Evolutionary conservation across 2,113 vertebrate genomes (phyloP).

Genomic region (Tachycineta bicolor): DNA sequence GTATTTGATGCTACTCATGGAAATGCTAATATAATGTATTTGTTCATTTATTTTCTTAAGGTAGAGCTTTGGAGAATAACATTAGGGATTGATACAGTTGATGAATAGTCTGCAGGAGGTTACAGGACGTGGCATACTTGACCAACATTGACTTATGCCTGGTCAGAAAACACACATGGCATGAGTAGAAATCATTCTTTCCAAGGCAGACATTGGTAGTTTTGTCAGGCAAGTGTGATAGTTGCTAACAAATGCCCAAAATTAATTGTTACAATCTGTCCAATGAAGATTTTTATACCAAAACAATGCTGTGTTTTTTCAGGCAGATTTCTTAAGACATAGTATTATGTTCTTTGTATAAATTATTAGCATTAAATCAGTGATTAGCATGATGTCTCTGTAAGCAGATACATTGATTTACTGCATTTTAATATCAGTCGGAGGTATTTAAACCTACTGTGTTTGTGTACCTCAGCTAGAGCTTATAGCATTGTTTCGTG

Average conservation of each 20-base stretch:
- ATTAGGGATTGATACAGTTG: background rate
- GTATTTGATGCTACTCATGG: background rate
- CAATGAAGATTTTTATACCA: background rate
- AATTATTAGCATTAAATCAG: background rate
- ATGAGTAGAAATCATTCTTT: background rate
- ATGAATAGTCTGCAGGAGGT: background rate
- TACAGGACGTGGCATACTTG: background rate
- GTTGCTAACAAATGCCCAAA: background rate
- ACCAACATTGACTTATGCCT: background rate
- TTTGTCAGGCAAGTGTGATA: background rate
- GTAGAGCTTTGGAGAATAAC: background rate
- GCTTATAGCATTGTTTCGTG: background rate
- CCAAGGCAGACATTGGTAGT: background rate
- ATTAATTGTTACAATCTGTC: background rate
- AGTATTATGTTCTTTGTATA: background rate
- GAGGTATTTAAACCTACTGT: background rate
- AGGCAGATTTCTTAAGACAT: background rate
- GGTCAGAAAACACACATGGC: background rate
- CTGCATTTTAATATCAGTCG: background rate
- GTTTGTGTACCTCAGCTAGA: background rate
- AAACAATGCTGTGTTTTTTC: background rate
- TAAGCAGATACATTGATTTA: background rate
- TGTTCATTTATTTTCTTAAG: background rate
- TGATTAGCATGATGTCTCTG: background rate
- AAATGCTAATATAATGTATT: background rate